Evolutionary conservation across 2,113 vertebrate genomes (phyloP).

Genomic region (Actenoides hombroni): DNA sequence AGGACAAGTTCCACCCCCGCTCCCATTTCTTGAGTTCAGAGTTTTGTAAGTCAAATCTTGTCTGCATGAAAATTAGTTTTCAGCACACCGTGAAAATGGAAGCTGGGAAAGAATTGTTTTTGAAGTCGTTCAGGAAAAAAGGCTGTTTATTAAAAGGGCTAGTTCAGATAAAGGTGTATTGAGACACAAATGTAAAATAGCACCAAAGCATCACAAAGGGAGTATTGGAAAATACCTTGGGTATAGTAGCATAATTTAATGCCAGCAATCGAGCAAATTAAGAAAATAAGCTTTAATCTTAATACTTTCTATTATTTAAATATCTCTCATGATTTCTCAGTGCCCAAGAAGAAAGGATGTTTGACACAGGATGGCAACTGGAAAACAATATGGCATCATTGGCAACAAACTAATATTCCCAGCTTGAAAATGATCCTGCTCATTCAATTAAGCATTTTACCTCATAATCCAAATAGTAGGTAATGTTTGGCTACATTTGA

Average conservation of each 20-base stretch:
- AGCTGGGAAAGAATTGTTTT: neutral
- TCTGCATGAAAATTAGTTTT: neutral
- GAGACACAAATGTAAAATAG: no score
- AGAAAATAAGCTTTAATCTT: neutral
- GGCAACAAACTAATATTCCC: neutral
- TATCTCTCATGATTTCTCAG: neutral
- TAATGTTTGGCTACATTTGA: neutral
- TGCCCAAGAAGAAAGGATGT: neutral
- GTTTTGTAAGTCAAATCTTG: neutral
- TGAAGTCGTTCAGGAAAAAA: neutral
- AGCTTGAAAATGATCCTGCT: neutral
- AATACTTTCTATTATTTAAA: neutral
- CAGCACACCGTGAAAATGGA: neutral
- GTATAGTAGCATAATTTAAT: neutral
- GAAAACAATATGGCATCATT: neutral
- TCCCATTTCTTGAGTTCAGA: neutral
- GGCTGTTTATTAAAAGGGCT: neutral
- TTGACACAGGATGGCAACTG: neutral
- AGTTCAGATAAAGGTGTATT: neutral
- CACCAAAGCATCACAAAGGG: neutral
- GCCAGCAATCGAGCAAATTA: neutral
- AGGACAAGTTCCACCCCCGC: rapidly evolving
- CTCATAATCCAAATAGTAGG: neutral
- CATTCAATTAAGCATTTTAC: neutral
- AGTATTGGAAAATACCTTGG: neutral